A percentile compares a stretch with the other conserved stretches of the same genome.
phyloP scores from a whole-genome alignment of 2,113 vertebrate species.

The Egretta garzetta region DNA sequence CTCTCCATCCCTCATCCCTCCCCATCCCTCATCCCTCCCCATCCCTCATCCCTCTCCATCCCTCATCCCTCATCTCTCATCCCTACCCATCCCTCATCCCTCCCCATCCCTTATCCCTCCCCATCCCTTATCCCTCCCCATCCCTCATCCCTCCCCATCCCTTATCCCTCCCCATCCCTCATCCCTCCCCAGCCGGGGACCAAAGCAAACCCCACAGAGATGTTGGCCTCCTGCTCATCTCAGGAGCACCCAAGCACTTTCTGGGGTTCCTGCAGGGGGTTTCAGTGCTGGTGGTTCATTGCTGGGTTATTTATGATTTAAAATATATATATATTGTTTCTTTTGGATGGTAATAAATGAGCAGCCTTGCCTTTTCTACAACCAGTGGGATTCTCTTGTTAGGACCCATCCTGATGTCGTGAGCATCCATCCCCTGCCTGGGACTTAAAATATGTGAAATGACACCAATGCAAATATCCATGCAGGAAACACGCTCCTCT shows the following conservation, averaged over 20 bases:
- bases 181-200: background rate
- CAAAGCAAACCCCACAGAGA: background rate
- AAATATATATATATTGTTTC: background rate
- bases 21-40: no score
- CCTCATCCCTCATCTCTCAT: no score
- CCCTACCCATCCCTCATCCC: no score
- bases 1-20: no score
- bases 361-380: rapidly evolving
- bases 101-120: no score
- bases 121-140: no score
- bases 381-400: background rate
- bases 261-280: background rate
- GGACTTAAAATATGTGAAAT: background rate
- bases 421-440: background rate
- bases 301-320: background rate
- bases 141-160: no score
- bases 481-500: background rate
- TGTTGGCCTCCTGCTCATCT: rapidly evolving
- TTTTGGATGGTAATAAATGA: background rate
- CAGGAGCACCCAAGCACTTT: rapidly evolving
- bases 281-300: background rate
- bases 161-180: no score
- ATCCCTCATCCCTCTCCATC: no score
- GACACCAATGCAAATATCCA: background rate
- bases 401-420: background rate